Conservation (phyloP, 2,888 invertebrate species). For the Cerceris ruficornis region DNA sequence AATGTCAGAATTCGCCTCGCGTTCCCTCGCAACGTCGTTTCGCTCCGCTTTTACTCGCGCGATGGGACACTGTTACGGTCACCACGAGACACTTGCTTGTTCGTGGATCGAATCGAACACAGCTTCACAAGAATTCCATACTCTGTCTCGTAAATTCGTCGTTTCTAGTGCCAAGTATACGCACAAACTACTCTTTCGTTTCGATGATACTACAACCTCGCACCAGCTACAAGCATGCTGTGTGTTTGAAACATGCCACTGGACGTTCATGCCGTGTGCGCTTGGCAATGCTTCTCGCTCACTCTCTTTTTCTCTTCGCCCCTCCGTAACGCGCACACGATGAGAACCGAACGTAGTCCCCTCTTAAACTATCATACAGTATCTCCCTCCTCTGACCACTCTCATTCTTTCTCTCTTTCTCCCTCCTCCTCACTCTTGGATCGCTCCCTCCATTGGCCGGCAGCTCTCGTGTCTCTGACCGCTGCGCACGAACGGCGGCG, state of each 20-base stretch:
- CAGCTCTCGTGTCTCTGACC: slow-evolving; percentile 78
- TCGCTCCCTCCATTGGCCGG: slow-evolving; percentile 29
- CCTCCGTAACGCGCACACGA: slow-evolving; percentile 44
- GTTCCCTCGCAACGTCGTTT: slow-evolving; percentile 19
- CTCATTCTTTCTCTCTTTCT: slow-evolving; percentile 41
- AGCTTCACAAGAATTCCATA: slow-evolving; percentile 32
- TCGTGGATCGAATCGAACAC: slow-evolving; percentile 13
- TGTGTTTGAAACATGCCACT: slow-evolving; percentile 78
- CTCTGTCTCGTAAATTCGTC: slow-evolving; percentile 41
- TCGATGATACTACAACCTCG: slow-evolving; percentile 68
- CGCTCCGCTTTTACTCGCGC: slow-evolving; percentile 44
- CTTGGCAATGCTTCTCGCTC: slow-evolving; percentile 68
- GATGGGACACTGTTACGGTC: slow-evolving; percentile 34
- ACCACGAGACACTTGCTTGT: slow-evolving; percentile 39
- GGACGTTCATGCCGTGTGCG: slow-evolving; percentile 75
- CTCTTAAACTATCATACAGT: slow-evolving; percentile 17
- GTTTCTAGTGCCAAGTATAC: slow-evolving; percentile 45
- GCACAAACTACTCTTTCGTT: slow-evolving; percentile 58
- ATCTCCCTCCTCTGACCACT: slow-evolving; percentile 7
- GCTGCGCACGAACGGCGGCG: slow-evolving; percentile 83
- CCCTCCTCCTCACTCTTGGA: slow-evolving; percentile 23
- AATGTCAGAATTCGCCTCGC: slow-evolving; percentile 44
- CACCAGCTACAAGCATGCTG: slow-evolving; percentile 77
- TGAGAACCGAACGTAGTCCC: slow-evolving; percentile 46
- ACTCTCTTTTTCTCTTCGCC: slow-evolving; percentile 44